Percentiles rank a stretch among this genome's conserved stretches.
phyloP scores from a whole-genome alignment of 35 echinoderm and acorn worm species.

The Ophioderma brevispina region DNA sequence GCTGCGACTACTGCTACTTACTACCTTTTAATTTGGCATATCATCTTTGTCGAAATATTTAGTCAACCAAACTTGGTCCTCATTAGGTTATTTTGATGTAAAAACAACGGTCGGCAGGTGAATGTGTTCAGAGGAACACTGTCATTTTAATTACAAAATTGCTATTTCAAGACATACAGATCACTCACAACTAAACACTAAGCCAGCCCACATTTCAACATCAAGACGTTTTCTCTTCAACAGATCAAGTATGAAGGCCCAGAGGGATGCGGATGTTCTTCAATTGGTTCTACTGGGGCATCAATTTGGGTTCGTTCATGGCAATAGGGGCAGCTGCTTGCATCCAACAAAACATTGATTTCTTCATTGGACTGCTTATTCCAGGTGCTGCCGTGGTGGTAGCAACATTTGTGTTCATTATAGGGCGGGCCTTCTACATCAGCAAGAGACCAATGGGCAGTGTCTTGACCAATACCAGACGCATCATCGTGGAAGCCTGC shows the following conservation, averaged over 20 bases:
- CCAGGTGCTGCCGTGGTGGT: constrained; percentile 6
- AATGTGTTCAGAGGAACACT: too few relatives aligned
- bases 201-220: too few relatives aligned
- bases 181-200: too few relatives aligned
- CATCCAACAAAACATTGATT: constrained; percentile 71
- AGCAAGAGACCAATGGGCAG: constrained; percentile 72
- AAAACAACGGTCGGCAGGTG: too few relatives aligned
- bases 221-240: not conserved
- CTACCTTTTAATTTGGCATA: too few relatives aligned
- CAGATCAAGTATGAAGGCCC: constrained; percentile 85
- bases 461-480: constrained; percentile 68
- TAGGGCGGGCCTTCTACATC: constrained; percentile 57
- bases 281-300: constrained; percentile 93
- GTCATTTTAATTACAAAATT: too few relatives aligned
- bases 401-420: constrained; percentile 36
- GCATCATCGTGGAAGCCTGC: constrained; percentile 68
- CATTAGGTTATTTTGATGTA: not conserved
- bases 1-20: too few relatives aligned
- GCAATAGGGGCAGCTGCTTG: constrained; percentile 38
- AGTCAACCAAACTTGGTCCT: not conserved
- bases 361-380: constrained; percentile 56
- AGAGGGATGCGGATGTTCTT: constrained; percentile 71
- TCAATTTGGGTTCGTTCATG: constrained; percentile 73
- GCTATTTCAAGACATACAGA: too few relatives aligned
- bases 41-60: too few relatives aligned